Conservation (phyloP, 2,113 vertebrate genomes). For the Siniperca chuatsi region DNA sequence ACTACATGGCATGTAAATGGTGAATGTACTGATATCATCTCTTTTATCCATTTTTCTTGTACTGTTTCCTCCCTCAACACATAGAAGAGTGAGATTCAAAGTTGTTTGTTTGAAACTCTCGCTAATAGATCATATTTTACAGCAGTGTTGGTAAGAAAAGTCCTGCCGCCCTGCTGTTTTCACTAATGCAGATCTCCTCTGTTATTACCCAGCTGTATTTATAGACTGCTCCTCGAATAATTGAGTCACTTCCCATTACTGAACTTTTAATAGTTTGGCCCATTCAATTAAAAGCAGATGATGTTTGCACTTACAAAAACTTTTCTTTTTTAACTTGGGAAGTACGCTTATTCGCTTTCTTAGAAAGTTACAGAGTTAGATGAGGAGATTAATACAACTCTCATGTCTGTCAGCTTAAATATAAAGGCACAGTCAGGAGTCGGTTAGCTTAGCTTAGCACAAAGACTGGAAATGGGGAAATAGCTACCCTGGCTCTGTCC, state of each 20-base stretch:
- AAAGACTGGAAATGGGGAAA: neutral
- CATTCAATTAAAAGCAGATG: slow-evolving; percentile 51
- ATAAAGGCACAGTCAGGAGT: too few relatives aligned
- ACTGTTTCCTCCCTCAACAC: neutral
- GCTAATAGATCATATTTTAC: neutral
- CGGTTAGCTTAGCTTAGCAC: neutral
- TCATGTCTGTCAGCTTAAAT: neutral
- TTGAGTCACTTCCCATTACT: slow-evolving; percentile 46
- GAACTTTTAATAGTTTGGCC: slow-evolving; percentile 35
- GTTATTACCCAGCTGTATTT: slow-evolving; percentile 57
- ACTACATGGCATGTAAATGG: neutral
- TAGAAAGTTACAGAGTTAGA: neutral
- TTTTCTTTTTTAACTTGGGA: neutral
- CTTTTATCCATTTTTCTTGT: neutral
- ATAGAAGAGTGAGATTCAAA: neutral
- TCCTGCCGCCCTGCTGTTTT: slow-evolving; percentile 16
- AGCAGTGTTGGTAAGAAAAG: slow-evolving; percentile 11
- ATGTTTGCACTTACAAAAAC: slow-evolving; percentile 38
- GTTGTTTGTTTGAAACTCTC: slow-evolving; percentile 12
- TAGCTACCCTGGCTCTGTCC: neutral
- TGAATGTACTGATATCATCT: neutral
- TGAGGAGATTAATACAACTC: neutral
- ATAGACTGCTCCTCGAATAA: slow-evolving; percentile 44
- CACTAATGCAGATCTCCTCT: slow-evolving; percentile 29
- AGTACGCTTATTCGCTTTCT: neutral